Evolutionary conservation across 2,888 invertebrate genomes (phyloP), one percentile per base, ranked within the genome.

Genomic region (Anthoptus insignis): DNA sequence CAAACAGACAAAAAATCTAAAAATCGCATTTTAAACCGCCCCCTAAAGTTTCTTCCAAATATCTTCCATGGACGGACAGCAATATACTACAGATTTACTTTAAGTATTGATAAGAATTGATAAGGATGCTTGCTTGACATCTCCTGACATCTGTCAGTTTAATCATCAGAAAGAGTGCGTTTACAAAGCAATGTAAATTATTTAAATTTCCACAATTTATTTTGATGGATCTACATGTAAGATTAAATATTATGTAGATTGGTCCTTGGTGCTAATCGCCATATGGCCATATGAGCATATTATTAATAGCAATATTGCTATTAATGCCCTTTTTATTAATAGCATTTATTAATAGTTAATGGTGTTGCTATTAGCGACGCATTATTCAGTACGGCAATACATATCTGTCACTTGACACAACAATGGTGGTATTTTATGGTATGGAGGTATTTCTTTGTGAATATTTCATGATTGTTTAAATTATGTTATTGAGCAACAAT

Each of bases 271-370:
- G 13, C 14, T 22, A 47, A 42, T 42, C 3, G 19, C 11, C 42
- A 9, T n/a, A n/a, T n/a, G n/a, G n/a, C n/a, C n/a, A n/a, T n/a
- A n/a, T n/a, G n/a, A n/a, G n/a, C n/a, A n/a, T 9, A n/a, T 11
- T 47, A 47, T 22, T 24, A 47, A 47, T 47, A 47, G 24, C 47
- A 8, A 22, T 14, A 24, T 22, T n/a, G 24, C 47, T 47, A 16
- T 47, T 47, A 47, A 47, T 47, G n/a, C 6, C 42, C 42, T 0
- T 16, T 39, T 14, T 39, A 39, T 39, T 39, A 45, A 45, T 45
- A 21, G 21, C 47, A 3, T 11, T 22, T 42, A 42, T 21, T 21
- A 21, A 24, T 24, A 5, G 47, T 22, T 47, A 47, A 47, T 47
- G 22, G 47, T 5, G 2, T 5, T 11, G n/a, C n/a, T 47, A 47